Evolutionary conservation across 2,113 vertebrate species (phyloP), one percentile per base, ranked within the genome.

Genomic region (Acanthochromis polyacanthus): DNA sequence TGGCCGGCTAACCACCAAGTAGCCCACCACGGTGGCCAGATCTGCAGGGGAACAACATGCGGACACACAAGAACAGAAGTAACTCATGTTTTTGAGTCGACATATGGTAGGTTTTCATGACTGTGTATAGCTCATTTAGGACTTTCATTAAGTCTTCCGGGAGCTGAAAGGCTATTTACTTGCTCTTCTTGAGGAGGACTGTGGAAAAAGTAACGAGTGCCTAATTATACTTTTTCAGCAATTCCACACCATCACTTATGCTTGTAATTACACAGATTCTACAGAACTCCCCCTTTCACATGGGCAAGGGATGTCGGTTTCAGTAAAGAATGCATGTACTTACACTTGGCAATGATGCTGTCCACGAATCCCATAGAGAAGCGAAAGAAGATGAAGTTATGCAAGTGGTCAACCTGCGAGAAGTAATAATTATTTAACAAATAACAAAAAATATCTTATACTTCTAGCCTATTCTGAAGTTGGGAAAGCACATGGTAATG

Each of bases 61-160:
- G 6, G 10, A 67, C 15, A 56, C 2, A 59, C 4, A 20, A 60
- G 8, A 9, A 36, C 3, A 43, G 3, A 43, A 12, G 38, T 6
- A 30, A 40, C 38, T 12, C 38, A 10, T 40, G 3, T 40, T 40
- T 40, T 40, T 40, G 10, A 10, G 38, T 43, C 15, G 12, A 43
- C 32, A 10, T 36, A n/a, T n/a, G n/a, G n/a, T n/a, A n/a, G n/a
- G n/a, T n/a, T n/a, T n/a, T n/a, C n/a, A n/a, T 98, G 95, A 99
- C 98, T 82, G 98, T 99, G 92, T 99, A 99, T 23, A 99, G 96
- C 93, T 99, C 98, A 12, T 98, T 99, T 74, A 99, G 96, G 87
- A 99, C 97, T 95, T 98, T 99, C 97, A 99, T 99, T 91, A 99
- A 95, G 94, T 99, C 98, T 91, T 99, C 98, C 86, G 99, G 97